Evolutionary conservation across 2,797 vertebrate genomes (phyloP).

Genomic region (Leptoclinus maculatus): DNA sequence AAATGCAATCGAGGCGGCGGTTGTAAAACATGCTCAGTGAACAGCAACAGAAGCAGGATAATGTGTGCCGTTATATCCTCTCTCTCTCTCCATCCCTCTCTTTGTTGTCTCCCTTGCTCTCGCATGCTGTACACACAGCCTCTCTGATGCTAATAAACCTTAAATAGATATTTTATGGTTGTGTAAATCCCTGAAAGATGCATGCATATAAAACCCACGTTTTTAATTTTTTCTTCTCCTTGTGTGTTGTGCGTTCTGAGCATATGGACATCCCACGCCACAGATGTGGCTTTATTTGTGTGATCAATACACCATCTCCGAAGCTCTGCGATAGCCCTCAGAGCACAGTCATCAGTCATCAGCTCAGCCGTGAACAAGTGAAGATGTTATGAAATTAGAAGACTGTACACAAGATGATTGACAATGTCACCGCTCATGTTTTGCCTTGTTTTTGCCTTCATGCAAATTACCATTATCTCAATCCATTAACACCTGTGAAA

Average conservation of each 20-base stretch:
- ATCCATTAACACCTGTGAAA: slow-evolving; percentile 42
- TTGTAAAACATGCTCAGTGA: slow-evolving; percentile 58
- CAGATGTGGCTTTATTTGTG: slow-evolving; percentile 34
- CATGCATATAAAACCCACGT: slow-evolving; percentile 17
- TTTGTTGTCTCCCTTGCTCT: slow-evolving; percentile 2
- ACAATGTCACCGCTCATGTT: slow-evolving; percentile 35
- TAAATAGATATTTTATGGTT: slow-evolving; percentile 44
- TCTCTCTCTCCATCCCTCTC: not conserved
- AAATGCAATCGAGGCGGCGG: slow-evolving; percentile 62
- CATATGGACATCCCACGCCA: slow-evolving; percentile 40
- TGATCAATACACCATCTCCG: slow-evolving; percentile 55
- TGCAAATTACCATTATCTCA: slow-evolving; percentile 41
- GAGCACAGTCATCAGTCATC: slow-evolving; percentile 43
- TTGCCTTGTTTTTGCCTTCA: slow-evolving; percentile 46
- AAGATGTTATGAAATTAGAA: slow-evolving; percentile 54
- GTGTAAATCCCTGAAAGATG: slow-evolving; percentile 50
- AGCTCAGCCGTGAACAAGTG: slow-evolving; percentile 48
- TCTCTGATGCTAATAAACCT: slow-evolving; percentile 41
- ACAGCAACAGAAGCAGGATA: slow-evolving; percentile 34
- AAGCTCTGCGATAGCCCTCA: not conserved
- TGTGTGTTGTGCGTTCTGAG: slow-evolving; percentile 19
- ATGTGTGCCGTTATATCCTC: slow-evolving; percentile 7
- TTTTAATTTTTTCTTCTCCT: not conserved
- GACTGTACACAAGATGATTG: slow-evolving; percentile 62
- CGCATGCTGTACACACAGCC: slow-evolving; percentile 15